phyloP scores from a whole-genome alignment of 2,113 vertebrate genomes.

The Misgurnus anguillicaudatus region DNA sequence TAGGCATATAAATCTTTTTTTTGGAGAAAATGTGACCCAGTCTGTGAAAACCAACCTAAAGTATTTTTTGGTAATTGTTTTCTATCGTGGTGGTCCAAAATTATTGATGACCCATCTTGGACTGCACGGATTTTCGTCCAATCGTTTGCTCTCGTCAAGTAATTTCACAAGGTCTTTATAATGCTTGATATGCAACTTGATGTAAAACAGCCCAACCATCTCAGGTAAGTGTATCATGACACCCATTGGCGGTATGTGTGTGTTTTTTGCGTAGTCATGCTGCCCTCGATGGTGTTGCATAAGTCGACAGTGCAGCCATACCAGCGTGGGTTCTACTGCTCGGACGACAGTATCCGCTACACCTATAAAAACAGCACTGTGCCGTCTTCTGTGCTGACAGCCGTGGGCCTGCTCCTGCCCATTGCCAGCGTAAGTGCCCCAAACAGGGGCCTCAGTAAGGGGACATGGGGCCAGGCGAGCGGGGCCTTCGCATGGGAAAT shows the following conservation, averaged over 20 bases:
- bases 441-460: constrained; percentile 48
- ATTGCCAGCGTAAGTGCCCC: constrained; percentile 81
- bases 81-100: too few relatives aligned
- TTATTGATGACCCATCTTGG: too few relatives aligned
- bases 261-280: constrained; percentile 71
- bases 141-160: too few relatives aligned
- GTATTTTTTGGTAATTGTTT: too few relatives aligned
- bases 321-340: constrained; percentile 82
- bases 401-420: constrained; percentile 79
- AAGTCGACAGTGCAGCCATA: constrained; percentile 79
- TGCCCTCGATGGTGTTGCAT: constrained; percentile 76
- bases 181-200: background rate
- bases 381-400: constrained; percentile 78
- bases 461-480: constrained; percentile 51
- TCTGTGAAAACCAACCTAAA: too few relatives aligned
- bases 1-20: too few relatives aligned
- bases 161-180: too few relatives aligned
- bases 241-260: constrained; percentile 42
- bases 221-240: constrained; percentile 49
- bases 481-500: constrained; percentile 25
- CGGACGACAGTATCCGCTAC: constrained; percentile 74
- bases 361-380: constrained; percentile 77
- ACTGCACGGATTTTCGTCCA: too few relatives aligned
- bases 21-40: too few relatives aligned
- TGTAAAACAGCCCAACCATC: constrained; percentile 13